A percentile compares a stretch with the other conserved stretches of the same genome.
Conservation (phyloP, 1,140 invertebrate genomes). For the Diorhabda carinulata region DNA sequence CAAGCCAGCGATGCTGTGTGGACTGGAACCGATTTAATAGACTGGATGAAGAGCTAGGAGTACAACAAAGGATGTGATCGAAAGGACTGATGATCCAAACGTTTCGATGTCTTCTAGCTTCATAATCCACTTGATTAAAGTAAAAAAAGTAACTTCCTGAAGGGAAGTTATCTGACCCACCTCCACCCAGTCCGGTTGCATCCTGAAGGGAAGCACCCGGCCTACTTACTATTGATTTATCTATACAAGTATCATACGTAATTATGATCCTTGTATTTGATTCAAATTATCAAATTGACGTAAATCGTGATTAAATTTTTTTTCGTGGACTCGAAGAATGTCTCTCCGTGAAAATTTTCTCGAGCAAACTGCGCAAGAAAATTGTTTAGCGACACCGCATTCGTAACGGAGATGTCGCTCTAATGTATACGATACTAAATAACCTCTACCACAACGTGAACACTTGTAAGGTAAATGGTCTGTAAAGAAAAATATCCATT, state of each 20-base stretch:
- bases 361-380: slow-evolving; percentile 49
- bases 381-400: slow-evolving; percentile 29
- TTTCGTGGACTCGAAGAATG: slow-evolving; percentile 26
- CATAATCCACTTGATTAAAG: too few relatives aligned
- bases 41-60: too few relatives aligned
- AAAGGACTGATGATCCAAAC: too few relatives aligned
- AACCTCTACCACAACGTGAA: slow-evolving; percentile 48
- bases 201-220: slow-evolving; percentile 15
- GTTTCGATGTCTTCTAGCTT: too few relatives aligned
- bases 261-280: not conserved
- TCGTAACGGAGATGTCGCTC: slow-evolving; percentile 39
- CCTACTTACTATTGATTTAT: slow-evolving; percentile 21
- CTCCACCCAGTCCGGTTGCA: slow-evolving; percentile 26
- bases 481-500: slow-evolving; percentile 33
- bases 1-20: too few relatives aligned
- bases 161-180: slow-evolving; percentile 16
- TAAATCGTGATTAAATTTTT: slow-evolving; percentile 16
- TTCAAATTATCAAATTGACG: not conserved
- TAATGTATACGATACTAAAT: slow-evolving; percentile 48
- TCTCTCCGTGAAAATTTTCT: slow-evolving; percentile 29
- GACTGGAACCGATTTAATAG: too few relatives aligned
- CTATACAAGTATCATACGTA: not conserved
- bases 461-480: slow-evolving; percentile 40
- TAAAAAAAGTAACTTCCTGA: not conserved
- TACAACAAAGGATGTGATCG: too few relatives aligned